Conservation (phyloP, 2,797 vertebrate genomes). For the Acanthornis magna region DNA sequence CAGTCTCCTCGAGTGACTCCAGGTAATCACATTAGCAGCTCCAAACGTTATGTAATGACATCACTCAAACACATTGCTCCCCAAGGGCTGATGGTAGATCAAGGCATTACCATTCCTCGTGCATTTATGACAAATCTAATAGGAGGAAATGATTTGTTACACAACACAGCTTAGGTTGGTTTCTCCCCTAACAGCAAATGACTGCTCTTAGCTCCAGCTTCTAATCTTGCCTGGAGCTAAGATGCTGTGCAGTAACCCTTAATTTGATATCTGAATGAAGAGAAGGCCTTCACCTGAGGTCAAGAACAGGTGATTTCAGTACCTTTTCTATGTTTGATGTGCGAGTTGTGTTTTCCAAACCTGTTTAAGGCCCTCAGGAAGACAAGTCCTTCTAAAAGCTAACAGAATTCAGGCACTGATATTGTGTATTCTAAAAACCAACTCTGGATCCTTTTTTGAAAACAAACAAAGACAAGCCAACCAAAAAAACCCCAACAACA, state of each 20-base stretch:
- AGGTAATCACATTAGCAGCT: constrained; percentile 66
- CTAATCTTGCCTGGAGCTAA: background rate
- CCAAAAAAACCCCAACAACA: background rate
- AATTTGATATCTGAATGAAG: background rate
- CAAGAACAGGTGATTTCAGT: background rate
- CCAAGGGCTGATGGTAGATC: constrained; percentile 44
- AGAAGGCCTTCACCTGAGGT: background rate
- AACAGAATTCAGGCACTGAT: background rate
- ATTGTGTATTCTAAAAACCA: background rate
- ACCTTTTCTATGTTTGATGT: background rate
- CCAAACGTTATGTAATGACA: constrained; percentile 47
- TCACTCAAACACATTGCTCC: constrained; percentile 65
- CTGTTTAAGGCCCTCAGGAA: background rate
- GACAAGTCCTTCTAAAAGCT: background rate
- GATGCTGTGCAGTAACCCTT: background rate
- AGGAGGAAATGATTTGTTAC: constrained; percentile 43
- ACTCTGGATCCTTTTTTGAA: background rate
- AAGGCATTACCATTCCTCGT: constrained; percentile 54
- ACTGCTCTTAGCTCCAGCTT: background rate
- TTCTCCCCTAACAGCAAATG: background rate
- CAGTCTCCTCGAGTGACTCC: background rate
- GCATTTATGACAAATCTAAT: constrained; percentile 47
- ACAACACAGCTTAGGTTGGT: background rate
- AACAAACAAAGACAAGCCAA: background rate
- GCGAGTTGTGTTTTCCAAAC: background rate